A percentile compares a stretch with the other conserved stretches of the same genome.
phyloP scores from a whole-genome alignment of 2,113 vertebrate species.

The Microtus ochrogaster region DNA sequence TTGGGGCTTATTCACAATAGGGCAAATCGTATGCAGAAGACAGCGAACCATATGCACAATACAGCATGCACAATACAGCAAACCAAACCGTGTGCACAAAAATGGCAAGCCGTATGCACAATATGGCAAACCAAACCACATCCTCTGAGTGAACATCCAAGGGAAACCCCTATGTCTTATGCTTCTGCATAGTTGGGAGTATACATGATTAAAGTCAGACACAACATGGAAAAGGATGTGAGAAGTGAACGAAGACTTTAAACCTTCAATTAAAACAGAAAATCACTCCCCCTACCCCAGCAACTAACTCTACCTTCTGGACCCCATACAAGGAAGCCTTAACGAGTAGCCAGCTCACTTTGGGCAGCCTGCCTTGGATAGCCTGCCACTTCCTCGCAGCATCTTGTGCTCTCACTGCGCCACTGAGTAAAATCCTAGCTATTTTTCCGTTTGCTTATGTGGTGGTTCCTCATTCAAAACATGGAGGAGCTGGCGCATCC shows the following conservation, averaged over 20 bases:
- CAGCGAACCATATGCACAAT: no score
- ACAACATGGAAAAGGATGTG: neutral
- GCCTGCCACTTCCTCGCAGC: neutral
- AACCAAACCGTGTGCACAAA: no score
- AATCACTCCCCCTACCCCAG: no score
- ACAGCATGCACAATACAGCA: neutral
- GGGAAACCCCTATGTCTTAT: neutral
- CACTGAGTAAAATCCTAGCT: neutral
- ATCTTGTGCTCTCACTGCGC: neutral
- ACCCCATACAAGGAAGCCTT: neutral
- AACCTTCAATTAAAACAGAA: neutral
- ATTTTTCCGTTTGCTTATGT: fast-evolving
- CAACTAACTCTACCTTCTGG: neutral
- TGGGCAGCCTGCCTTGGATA: no score
- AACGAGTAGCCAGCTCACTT: no score
- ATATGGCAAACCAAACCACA: no score
- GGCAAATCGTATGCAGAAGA: no score
- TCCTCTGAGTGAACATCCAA: neutral
- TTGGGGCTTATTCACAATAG: neutral
- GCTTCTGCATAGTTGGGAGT: neutral
- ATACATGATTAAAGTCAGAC: no score
- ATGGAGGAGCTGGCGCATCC: neutral
- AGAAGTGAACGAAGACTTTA: neutral
- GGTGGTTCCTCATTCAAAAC: neutral
- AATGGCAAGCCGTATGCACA: no score